Percentiles rank a stretch among this genome's conserved stretches.
Conservation (phyloP, 2,888 invertebrate genomes). For the Allygus modestus region DNA sequence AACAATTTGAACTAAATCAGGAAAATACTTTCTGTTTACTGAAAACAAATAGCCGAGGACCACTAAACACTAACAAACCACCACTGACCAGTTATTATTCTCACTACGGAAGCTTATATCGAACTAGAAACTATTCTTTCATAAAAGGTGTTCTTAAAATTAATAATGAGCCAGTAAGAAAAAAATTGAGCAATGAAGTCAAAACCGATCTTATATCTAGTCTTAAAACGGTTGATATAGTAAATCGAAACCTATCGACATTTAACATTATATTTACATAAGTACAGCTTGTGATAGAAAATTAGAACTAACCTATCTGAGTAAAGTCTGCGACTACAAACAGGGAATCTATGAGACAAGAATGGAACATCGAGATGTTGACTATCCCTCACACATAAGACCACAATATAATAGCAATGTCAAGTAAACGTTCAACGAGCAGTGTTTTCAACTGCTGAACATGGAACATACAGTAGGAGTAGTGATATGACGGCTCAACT, state of each 20-base stretch:
- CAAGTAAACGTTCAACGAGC: background rate
- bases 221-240: background rate
- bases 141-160: constrained; percentile 26
- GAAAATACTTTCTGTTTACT: too few species aligned
- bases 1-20: too few species aligned
- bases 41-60: background rate
- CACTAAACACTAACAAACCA: too few species aligned
- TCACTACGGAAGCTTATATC: background rate
- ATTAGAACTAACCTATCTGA: constrained; percentile 45
- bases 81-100: too few species aligned
- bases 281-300: constrained; percentile 57
- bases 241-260: constrained; percentile 12
- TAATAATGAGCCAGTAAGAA: constrained; percentile 14
- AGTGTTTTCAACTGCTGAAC: background rate
- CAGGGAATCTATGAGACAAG: background rate
- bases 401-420: background rate
- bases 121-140: background rate
- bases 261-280: constrained; percentile 54
- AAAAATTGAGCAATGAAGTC: constrained; percentile 51
- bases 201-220: constrained; percentile 22
- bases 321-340: background rate
- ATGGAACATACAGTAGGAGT: background rate
- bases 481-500: constrained; percentile 1
- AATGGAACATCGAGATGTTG: constrained; percentile 11
- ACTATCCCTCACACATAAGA: background rate